Conservation (phyloP, 2,113 vertebrate genomes). For the Dendrocopos noguchii region DNA sequence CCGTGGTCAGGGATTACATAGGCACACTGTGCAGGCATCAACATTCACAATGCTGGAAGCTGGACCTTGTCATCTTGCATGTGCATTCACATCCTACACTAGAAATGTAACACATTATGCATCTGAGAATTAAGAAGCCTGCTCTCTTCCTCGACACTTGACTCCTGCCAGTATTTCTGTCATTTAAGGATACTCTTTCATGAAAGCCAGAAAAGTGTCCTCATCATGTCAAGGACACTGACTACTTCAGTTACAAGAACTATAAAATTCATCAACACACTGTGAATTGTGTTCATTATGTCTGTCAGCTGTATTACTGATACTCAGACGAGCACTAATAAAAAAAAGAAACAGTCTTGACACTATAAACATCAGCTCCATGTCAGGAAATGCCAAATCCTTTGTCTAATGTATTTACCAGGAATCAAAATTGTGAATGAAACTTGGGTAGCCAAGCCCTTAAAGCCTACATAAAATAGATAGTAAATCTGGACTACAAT, state of each 20-base stretch:
- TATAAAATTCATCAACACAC: constrained; percentile 6
- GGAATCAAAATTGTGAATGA: background rate
- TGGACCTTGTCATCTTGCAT: background rate
- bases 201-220: background rate
- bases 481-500: background rate
- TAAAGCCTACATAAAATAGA: background rate
- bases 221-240: background rate
- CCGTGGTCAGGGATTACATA: background rate
- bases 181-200: background rate
- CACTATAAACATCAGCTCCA: background rate
- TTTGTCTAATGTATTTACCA: background rate
- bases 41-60: background rate
- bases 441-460: background rate
- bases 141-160: background rate
- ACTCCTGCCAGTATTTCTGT: background rate
- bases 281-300: background rate
- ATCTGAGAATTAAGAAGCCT: background rate
- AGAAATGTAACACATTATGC: background rate
- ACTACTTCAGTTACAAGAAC: constrained; percentile 27
- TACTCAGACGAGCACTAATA: background rate
- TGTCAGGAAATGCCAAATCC: background rate
- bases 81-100: accelerated
- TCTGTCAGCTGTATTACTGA: background rate
- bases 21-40: accelerated
- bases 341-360: constrained; percentile 12